These are phyloP conservation scores for Odontamblyopus rebecca DNA, from an alignment of 2,797 vertebrate species.

Conservation along the genomic window DNA sequence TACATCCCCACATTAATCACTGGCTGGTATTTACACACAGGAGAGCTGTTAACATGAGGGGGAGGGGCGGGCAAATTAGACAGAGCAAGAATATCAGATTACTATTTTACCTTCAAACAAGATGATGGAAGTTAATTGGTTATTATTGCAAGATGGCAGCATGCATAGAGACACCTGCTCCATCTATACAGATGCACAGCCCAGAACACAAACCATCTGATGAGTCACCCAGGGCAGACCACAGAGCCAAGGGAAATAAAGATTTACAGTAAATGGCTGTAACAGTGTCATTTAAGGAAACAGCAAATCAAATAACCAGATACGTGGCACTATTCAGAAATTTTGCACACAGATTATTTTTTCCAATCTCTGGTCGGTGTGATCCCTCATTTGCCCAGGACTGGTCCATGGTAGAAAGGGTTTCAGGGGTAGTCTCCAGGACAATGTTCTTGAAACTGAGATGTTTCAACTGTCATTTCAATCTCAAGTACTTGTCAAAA, in stretches of 20 bases:
- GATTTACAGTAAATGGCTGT: slow-evolving; percentile 23
- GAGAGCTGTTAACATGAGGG: slow-evolving; percentile 39
- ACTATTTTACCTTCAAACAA: slow-evolving; percentile 20
- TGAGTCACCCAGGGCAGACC: slow-evolving; percentile 42
- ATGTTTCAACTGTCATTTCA: too few relatives aligned
- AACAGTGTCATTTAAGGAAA: not conserved
- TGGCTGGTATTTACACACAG: slow-evolving; percentile 67
- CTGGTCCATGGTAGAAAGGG: too few relatives aligned
- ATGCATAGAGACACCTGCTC: slow-evolving; percentile 38
- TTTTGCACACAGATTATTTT: too few relatives aligned
- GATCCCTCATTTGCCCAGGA: too few relatives aligned
- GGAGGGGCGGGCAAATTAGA: slow-evolving; percentile 6
- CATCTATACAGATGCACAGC: slow-evolving; percentile 16
- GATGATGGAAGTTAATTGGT: slow-evolving; percentile 41
- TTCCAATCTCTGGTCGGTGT: too few relatives aligned
- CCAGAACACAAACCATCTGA: slow-evolving; percentile 37
- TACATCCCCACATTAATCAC: slow-evolving; percentile 69
- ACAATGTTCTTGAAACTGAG: too few relatives aligned
- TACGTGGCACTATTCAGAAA: not conserved
- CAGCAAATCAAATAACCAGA: not conserved
- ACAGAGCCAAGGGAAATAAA: slow-evolving; percentile 32
- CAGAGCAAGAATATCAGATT: slow-evolving; percentile 30
- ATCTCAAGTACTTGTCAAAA: too few relatives aligned
- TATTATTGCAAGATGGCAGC: slow-evolving; percentile 33
- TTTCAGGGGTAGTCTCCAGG: too few relatives aligned